Base-by-base conservation (phyloP, 2,888 invertebrate species). In the Scaptomyza reducta region DNA sequence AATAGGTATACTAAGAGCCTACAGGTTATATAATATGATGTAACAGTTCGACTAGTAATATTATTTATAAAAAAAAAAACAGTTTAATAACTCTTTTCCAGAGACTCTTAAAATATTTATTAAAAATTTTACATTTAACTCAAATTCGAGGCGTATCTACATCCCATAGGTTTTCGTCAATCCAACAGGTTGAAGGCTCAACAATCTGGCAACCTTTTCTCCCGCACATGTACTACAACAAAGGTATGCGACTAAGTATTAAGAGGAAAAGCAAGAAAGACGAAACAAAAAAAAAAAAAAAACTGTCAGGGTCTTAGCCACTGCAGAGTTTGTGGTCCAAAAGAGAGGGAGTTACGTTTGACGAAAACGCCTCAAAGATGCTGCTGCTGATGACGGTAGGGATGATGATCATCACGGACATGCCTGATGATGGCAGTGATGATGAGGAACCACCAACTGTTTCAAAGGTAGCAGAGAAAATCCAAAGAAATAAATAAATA, bases 141-240 rank as follows among this genome's bases (percentile, higher is more conserved):
- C 3, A n/a, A 35, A n/a, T 14, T n/a, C 6, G 0, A 14, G n/a
- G 35, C n/a, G 2, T 35, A 14, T 14, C 6, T 6, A 18, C 9
- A 31, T 31, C n/a, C 31, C 18, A 18, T 33, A 22, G n/a, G 22
- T 2, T 27, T n/a, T 42, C 10, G 4, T 13, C 11, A 9, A 14
- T 38, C 33, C 40, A 64, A 69, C 63, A 54, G 54, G 44, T 51
- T 56, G 25, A 22, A 45, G 11, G 6, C 13, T 9, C 3, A 58
- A 61, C 70, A 60, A 56, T 83, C 83, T 79, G 83, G 87, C 79
- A 83, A 79, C 87, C 45, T 65, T 40, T 3, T 57, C 38, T 58
- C 45, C 59, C 49, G 62, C 74, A 66, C 67, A 65, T 55, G 65
- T 45, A 63, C 54, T 33, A 41, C 62, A 74, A 63, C 55, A 62